Conservation (phyloP, 2,797 vertebrate genomes). For the Spinibarbus caldwelli region DNA sequence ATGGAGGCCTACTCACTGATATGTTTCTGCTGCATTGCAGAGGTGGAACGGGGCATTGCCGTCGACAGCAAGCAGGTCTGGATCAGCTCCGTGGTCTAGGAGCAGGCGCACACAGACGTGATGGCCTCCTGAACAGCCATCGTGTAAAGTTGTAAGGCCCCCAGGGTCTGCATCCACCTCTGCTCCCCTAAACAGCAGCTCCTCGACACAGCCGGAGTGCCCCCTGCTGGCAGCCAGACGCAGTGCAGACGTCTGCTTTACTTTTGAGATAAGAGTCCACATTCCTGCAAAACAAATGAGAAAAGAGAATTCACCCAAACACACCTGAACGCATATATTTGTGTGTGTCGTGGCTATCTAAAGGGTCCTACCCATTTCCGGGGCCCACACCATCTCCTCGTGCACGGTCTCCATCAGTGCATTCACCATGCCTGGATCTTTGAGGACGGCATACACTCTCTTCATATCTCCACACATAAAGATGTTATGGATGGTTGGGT, state of each 20-base stretch:
- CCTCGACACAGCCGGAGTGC: conserved; percentile 83
- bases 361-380: conserved; percentile 85
- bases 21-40: conserved; percentile 78
- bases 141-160: conserved; percentile 84
- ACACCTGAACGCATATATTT: background rate
- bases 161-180: conserved; percentile 84
- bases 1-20: conserved; percentile 75
- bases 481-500: conserved; percentile 85
- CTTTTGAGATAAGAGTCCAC: conserved; percentile 89
- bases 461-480: conserved; percentile 87
- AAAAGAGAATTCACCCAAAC: background rate
- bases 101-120: conserved; percentile 81
- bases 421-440: conserved; percentile 82
- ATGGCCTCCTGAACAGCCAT: conserved; percentile 81
- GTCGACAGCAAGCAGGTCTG: conserved; percentile 78
- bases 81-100: conserved; percentile 84
- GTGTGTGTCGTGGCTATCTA: background rate
- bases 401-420: conserved; percentile 87
- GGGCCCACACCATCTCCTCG: conserved; percentile 90
- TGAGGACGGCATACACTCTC: conserved; percentile 85
- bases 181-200: conserved; percentile 86
- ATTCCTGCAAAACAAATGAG: conserved; percentile 75
- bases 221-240: conserved; percentile 84
- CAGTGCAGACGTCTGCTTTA: conserved; percentile 85
- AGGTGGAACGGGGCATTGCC: conserved; percentile 84